Evolutionary conservation across 2,797 vertebrate genomes (phyloP).

Genomic region (Sylvilagus floridanus): DNA sequence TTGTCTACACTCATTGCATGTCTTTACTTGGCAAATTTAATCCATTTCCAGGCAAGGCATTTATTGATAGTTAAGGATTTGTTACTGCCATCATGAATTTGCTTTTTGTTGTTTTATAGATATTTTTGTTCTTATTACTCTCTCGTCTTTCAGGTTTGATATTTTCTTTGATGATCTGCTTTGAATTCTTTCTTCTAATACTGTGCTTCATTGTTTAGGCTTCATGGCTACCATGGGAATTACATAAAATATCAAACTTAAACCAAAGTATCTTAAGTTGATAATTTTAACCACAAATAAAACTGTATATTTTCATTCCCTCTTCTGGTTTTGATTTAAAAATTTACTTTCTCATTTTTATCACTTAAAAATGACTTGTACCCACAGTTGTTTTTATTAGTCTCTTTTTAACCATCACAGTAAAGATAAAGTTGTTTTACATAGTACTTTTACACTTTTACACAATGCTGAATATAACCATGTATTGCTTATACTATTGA

Average conservation of each 20-base stretch:
- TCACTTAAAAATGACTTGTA: not conserved
- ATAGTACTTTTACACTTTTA: not conserved
- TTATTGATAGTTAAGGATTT: too few species aligned
- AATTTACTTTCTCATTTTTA: not conserved
- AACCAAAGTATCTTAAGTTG: not conserved
- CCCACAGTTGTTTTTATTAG: not conserved
- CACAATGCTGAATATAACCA: not conserved
- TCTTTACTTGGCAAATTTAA: too few species aligned
- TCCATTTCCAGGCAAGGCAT: too few species aligned
- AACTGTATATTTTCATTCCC: not conserved
- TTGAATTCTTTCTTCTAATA: not conserved
- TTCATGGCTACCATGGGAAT: not conserved
- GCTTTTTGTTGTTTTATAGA: not conserved
- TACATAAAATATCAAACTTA: not conserved
- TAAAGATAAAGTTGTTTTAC: not conserved
- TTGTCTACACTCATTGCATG: too few species aligned
- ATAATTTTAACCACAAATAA: not conserved
- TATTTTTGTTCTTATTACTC: not conserved
- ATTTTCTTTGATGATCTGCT: not conserved
- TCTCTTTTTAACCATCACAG: not conserved
- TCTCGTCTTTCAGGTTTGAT: not conserved
- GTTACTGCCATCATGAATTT: too few species aligned
- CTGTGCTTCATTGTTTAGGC: too few species aligned
- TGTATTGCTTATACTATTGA: not conserved
- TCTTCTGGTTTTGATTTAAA: not conserved